Conservation (phyloP, 2,888 invertebrate species). For the Schrankia costaestrigalis region DNA sequence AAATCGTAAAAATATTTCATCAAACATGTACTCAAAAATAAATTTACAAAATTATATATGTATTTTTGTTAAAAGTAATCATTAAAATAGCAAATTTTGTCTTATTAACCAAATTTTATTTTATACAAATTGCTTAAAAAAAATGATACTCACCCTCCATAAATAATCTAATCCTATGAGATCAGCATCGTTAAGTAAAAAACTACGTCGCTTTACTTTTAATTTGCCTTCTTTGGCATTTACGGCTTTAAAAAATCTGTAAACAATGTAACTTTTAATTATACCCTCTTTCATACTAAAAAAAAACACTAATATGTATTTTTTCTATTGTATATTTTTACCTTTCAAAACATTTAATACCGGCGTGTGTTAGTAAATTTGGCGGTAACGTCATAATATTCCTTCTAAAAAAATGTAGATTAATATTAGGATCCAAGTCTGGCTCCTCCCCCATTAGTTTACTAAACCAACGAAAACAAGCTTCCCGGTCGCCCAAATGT, state of each 20-base stretch:
- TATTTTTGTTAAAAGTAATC: not conserved
- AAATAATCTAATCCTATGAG: conserved; percentile 97
- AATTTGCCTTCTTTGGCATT: conserved; percentile 97
- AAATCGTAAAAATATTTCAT: no score
- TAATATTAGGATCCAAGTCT: conserved; percentile 97
- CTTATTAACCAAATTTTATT: not conserved
- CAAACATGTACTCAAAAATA: no score
- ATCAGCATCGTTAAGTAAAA: conserved; percentile 95
- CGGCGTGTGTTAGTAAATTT: conserved; percentile 94
- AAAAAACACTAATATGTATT: not conserved
- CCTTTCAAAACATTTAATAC: conserved; percentile 93
- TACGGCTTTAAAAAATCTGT: conserved; percentile 94
- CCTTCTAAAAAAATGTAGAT: conserved; percentile 96
- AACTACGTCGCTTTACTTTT: conserved; percentile 90
- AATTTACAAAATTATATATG: no score
- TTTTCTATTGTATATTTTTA: conserved; percentile 29
- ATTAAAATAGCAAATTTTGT: not conserved
- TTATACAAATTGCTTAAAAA: no score
- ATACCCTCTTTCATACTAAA: not conserved
- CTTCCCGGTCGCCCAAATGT: conserved; percentile 95
- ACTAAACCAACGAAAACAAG: conserved; percentile 99
- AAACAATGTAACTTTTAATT: conserved; percentile 17
- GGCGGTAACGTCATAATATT: conserved; percentile 96
- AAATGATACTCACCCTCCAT: conserved; percentile 87
- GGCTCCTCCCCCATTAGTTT: conserved; percentile 98